Evolutionary conservation across 2,888 invertebrate genomes (phyloP).

Genomic region (Pasiphila rectangulata): DNA sequence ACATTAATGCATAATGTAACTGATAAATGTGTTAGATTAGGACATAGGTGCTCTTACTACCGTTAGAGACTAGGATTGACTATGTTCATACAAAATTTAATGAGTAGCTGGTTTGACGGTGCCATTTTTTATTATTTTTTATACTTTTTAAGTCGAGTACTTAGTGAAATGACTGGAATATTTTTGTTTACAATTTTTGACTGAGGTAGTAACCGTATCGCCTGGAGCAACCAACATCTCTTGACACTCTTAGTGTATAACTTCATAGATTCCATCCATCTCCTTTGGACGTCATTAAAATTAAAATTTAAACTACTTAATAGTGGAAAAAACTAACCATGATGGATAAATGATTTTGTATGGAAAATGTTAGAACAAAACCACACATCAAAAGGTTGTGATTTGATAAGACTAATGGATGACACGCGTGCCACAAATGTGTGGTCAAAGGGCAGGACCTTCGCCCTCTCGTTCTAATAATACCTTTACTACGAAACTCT

Average conservation of each 20-base stretch:
- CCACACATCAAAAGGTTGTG: conserved; percentile 36
- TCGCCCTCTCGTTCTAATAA: conserved; percentile 1
- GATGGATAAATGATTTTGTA: not conserved
- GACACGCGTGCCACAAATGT: conserved; percentile 29
- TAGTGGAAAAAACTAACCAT: too few species aligned
- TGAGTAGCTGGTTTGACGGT: too few species aligned
- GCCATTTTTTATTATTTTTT: too few species aligned
- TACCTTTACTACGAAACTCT: not conserved
- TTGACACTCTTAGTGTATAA: too few species aligned
- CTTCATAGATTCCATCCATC: too few species aligned
- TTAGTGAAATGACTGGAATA: too few species aligned
- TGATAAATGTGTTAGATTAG: conserved; percentile 64
- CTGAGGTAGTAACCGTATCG: too few species aligned
- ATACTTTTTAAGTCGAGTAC: too few species aligned
- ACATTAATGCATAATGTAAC: conserved; percentile 39
- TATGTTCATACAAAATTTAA: conserved; percentile 1
- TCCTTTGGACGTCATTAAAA: too few species aligned
- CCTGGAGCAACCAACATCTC: too few species aligned
- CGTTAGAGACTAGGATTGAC: conserved; percentile 22
- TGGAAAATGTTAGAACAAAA: not conserved
- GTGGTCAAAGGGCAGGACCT: conserved; percentile 20
- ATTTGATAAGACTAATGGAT: conserved; percentile 25
- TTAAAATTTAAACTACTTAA: too few species aligned
- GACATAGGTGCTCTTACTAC: conserved; percentile 65
- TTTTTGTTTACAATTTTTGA: too few species aligned